Percentiles rank a stretch among this genome's conserved stretches.
Evolutionary conservation across 2,113 vertebrate genomes (phyloP).

Genomic region (Fukomys damarensis): DNA sequence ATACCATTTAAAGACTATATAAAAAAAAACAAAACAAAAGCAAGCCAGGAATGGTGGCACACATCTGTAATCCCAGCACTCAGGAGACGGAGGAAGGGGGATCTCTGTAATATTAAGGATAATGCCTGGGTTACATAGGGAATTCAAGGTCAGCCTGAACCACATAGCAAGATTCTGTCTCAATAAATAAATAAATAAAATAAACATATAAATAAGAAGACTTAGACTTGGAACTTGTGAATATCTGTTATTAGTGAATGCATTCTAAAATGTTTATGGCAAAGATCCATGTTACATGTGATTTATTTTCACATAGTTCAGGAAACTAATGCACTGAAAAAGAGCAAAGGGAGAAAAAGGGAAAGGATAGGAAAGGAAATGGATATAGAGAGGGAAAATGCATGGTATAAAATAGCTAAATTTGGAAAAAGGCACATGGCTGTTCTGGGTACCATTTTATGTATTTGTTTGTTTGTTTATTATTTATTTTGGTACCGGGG

Average conservation of each 20-base stretch:
- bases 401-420: background rate
- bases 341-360: background rate
- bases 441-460: background rate
- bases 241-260: background rate
- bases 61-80: background rate
- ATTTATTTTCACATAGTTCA: background rate
- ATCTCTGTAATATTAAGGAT: background rate
- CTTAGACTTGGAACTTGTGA: background rate
- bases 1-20: conserved; percentile 53
- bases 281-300: background rate
- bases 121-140: background rate
- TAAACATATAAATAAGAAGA: background rate
- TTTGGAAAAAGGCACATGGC: background rate
- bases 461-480: too few relatives aligned
- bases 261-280: background rate
- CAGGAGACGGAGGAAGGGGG: background rate
- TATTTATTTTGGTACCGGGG: too few relatives aligned
- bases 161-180: background rate
- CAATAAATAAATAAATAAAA: background rate
- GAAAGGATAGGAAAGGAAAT: background rate
- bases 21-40: background rate
- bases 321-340: background rate
- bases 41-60: background rate
- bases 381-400: background rate
- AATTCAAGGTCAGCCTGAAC: background rate